Conservation (phyloP, 1,140 invertebrate genomes). For the Cardiocondyla obscurior region DNA sequence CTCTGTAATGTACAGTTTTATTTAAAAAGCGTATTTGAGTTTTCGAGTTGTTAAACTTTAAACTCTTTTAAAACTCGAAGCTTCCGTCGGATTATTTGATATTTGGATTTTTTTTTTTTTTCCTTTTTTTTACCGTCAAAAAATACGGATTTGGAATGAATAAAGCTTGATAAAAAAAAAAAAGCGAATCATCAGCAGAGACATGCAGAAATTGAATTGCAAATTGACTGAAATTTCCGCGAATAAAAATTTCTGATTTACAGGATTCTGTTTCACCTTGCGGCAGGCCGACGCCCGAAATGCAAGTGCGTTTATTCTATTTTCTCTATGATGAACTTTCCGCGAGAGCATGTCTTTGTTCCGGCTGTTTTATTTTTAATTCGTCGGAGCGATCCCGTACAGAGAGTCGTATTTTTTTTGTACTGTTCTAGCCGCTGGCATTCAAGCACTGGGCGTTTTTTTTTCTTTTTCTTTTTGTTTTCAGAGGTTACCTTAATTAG, state of each 20-base stretch:
- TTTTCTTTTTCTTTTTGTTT: conserved; percentile 37
- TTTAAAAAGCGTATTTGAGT: neutral
- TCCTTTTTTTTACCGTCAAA: neutral
- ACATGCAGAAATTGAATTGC: conserved; percentile 39
- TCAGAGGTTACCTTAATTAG: conserved; percentile 48
- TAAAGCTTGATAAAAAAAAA: conserved; percentile 19
- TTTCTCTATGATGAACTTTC: conserved; percentile 36
- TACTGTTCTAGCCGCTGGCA: conserved; percentile 26
- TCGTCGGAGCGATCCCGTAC: conserved; percentile 14
- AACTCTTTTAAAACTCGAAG: neutral
- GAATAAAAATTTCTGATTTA: conserved; percentile 53
- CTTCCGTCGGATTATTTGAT: neutral
- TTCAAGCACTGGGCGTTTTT: conserved; percentile 26
- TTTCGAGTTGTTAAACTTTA: neutral
- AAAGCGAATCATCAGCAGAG: conserved; percentile 20
- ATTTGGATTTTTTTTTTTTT: no score
- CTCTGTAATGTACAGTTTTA: no score
- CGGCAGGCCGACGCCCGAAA: conserved; percentile 8
- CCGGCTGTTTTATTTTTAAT: conserved; percentile 37
- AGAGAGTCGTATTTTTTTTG: conserved; percentile 28
- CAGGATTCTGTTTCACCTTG: conserved; percentile 37
- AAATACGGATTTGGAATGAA: neutral
- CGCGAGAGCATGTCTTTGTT: conserved; percentile 19
- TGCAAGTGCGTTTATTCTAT: conserved; percentile 15
- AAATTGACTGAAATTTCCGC: conserved; percentile 36